Conservation (phyloP, 2,113 vertebrate species). For the Catagonus wagneri region DNA sequence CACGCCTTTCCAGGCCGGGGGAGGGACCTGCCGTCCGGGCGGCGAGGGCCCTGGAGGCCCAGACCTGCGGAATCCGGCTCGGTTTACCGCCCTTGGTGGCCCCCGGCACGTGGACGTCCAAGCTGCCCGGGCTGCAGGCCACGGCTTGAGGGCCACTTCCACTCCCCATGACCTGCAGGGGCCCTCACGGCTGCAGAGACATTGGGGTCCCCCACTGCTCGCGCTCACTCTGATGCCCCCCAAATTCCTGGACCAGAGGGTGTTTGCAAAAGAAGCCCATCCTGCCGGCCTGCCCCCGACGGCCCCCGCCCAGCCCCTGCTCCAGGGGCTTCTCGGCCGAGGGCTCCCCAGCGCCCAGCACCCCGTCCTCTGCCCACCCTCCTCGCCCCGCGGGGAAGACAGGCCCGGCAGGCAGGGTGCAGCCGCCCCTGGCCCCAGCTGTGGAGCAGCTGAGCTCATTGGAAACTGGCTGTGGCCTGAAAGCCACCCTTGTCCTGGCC, state of each 20-base stretch:
- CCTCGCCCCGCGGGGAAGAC: constrained; percentile 17
- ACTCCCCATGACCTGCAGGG: accelerated
- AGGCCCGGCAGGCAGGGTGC: constrained; percentile 68
- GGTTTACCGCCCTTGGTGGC: too few species aligned
- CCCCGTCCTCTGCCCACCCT: constrained; percentile 72
- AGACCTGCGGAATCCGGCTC: too few species aligned
- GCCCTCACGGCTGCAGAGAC: neutral
- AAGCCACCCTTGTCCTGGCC: constrained; percentile 85
- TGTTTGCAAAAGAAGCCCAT: accelerated
- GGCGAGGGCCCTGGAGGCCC: too few species aligned
- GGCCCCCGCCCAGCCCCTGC: neutral
- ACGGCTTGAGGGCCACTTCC: neutral
- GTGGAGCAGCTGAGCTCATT: constrained; percentile 80
- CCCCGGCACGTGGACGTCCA: too few species aligned
- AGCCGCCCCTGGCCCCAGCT: constrained; percentile 71
- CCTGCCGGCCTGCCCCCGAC: neutral
- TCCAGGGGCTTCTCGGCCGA: neutral
- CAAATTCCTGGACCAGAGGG: neutral
- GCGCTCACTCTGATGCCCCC: neutral
- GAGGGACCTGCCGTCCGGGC: accelerated
- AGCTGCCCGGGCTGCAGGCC: neutral
- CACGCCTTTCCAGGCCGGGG: neutral
- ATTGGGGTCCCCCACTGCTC: neutral
- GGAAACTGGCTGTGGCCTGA: constrained; percentile 78
- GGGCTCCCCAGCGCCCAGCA: constrained; percentile 14